Evolutionary conservation across 2,797 vertebrate genomes (phyloP).

Genomic region (Threskiornis aethiopicus): DNA sequence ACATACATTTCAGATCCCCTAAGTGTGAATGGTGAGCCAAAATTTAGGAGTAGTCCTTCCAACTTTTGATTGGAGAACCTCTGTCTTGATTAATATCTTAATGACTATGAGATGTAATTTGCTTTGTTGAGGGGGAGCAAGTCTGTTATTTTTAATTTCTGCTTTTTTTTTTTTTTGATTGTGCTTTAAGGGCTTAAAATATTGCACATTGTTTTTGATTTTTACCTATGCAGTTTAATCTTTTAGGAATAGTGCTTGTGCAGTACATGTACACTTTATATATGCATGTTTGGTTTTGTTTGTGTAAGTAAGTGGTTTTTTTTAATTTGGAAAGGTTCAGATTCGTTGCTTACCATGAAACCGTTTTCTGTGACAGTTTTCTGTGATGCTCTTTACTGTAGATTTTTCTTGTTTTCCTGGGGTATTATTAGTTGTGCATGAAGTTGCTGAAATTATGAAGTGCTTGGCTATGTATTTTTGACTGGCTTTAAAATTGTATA

Average conservation of each 20-base stretch:
- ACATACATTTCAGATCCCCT: constrained; percentile 53
- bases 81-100: constrained; percentile 63
- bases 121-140: constrained; percentile 41
- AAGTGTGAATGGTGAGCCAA: constrained; percentile 53
- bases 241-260: constrained; percentile 73
- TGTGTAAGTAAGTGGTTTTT: background rate
- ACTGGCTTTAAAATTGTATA: background rate
- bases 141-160: constrained; percentile 36
- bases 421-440: background rate
- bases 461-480: constrained; percentile 31
- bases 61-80: constrained; percentile 64
- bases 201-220: constrained; percentile 80
- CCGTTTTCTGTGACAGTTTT: constrained; percentile 31
- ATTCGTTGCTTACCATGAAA: constrained; percentile 66
- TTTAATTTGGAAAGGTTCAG: constrained; percentile 36
- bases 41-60: constrained; percentile 64
- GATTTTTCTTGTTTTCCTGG: constrained; percentile 49
- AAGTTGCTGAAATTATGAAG: constrained; percentile 4
- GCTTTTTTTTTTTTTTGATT: constrained; percentile 23
- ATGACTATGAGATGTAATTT: constrained; percentile 54
- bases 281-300: constrained; percentile 73
- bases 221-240: constrained; percentile 83
- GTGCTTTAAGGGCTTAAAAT: constrained; percentile 82
- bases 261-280: constrained; percentile 77
- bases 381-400: constrained; percentile 32